Evolutionary conservation across 1,140 invertebrate genomes (phyloP).

Genomic region (Hylaeus volcanicus): DNA sequence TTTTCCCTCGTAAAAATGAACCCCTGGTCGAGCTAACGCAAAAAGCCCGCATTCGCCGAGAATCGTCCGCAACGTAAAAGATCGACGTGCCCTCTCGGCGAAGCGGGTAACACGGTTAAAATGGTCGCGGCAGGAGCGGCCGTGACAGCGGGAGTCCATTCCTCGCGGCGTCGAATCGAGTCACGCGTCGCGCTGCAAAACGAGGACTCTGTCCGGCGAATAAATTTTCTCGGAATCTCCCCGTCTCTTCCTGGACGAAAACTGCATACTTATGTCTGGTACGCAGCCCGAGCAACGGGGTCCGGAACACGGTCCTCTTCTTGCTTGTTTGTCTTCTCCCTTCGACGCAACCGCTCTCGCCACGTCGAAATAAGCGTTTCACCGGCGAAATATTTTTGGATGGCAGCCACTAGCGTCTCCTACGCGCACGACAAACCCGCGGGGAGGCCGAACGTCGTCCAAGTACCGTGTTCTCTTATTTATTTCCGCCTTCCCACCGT

Average conservation of each 20-base stretch:
- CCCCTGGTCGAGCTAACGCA: no score
- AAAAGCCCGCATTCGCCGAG: no score
- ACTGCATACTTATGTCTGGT: slow-evolving; percentile 59
- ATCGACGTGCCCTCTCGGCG: neutral
- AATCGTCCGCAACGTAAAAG: neutral
- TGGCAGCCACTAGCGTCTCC: slow-evolving; percentile 54
- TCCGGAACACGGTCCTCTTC: slow-evolving; percentile 40
- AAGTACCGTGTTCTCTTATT: slow-evolving; percentile 49
- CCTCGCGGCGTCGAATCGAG: slow-evolving; percentile 31
- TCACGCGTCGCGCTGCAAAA: slow-evolving; percentile 44
- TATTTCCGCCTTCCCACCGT: slow-evolving; percentile 50
- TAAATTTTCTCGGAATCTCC: slow-evolving; percentile 57
- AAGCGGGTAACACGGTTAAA: neutral
- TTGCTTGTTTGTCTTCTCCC: slow-evolving; percentile 58
- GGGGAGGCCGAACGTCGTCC: slow-evolving; percentile 42
- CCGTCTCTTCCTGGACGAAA: slow-evolving; percentile 40
- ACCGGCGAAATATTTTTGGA: slow-evolving; percentile 62
- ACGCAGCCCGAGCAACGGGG: slow-evolving; percentile 34
- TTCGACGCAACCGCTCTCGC: slow-evolving; percentile 29
- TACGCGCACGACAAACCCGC: slow-evolving; percentile 8
- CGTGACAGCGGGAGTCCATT: slow-evolving; percentile 4
- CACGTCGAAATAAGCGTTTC: slow-evolving; percentile 43
- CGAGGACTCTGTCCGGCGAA: slow-evolving; percentile 49
- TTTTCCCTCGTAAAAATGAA: no score
- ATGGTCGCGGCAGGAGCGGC: neutral